Evolutionary conservation across 1,140 invertebrate species (phyloP), one percentile per base, ranked within the genome.

Genomic region (Pseudomyrmex gracilis): DNA sequence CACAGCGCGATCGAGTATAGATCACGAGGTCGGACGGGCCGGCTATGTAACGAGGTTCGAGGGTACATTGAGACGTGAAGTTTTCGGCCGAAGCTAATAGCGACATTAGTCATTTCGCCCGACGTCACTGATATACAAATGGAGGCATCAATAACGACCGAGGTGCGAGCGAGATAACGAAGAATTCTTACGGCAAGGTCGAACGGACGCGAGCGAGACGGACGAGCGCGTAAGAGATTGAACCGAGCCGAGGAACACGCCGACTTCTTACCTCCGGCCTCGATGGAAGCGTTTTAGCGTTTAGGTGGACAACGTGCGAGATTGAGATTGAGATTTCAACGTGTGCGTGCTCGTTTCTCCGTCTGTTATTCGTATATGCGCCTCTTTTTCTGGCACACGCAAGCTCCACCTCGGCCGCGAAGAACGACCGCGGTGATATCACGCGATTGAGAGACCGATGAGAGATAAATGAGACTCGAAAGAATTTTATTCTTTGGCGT

Each of bases 81-180:
- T 87, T 87, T 92, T 89, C 67, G 87, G 64, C n/a, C 57, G 60
- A 61, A 45, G 84, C 90, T 93, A 93, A 93, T 92, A 93, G 91
- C 92, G 88, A 90, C 91, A 93, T 93, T 92, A 93, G 89, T 93
- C 92, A 92, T 93, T 92, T 93, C 87, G 66, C 83, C 85, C 82
- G 82, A 86, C 85, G 68, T 89, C 82, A 82, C 88, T 90, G 92
- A 93, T 93, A 93, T 88, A 91, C 90, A 92, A 93, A 93, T 93
- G 92, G 92, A 93, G 86, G 91, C 91, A 93, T 92, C 91, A 93
- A 91, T 93, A 92, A 92, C 80, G 67, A 34, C 64, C 22, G 68
- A 45, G 47, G 64, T 64, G 68, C 67, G 64, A 73, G 55, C 61
- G 70, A 90, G 84, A 84, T 76, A 89, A 49, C 51, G 17, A 49